Evolutionary conservation across 2,797 vertebrate genomes (phyloP).

Genomic region (Lithobates pipiens): DNA sequence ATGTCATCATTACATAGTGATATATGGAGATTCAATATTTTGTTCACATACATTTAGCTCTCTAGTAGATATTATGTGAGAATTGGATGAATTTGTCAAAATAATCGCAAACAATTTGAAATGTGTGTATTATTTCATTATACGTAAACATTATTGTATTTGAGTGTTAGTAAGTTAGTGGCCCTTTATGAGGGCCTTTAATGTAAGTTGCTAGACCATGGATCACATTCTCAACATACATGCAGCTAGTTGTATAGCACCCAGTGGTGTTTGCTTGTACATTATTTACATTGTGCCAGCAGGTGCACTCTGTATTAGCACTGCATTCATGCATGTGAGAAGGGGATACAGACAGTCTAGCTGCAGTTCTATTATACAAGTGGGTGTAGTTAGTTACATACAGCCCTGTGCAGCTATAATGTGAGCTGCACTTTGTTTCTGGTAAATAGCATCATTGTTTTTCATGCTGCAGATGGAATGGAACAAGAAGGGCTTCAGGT

Average conservation of each 20-base stretch:
- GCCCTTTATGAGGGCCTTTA: not conserved
- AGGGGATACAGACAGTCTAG: not conserved
- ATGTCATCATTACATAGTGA: too few relatives aligned
- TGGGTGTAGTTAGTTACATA: slow-evolving; percentile 12
- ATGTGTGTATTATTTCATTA: not conserved
- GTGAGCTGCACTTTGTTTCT: not conserved
- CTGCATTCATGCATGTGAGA: not conserved
- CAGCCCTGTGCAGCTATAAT: slow-evolving; percentile 5
- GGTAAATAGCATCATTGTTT: not conserved
- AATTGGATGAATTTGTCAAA: not conserved
- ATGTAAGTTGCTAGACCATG: not conserved
- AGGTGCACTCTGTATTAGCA: slow-evolving; percentile 31
- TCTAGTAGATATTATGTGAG: too few relatives aligned
- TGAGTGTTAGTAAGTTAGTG: slow-evolving; percentile 6
- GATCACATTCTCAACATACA: not conserved
- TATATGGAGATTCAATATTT: too few relatives aligned
- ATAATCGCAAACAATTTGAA: too few relatives aligned
- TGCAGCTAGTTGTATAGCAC: not conserved
- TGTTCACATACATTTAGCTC: too few relatives aligned
- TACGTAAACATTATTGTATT: not conserved
- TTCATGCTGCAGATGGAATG: not conserved
- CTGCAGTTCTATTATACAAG: not conserved
- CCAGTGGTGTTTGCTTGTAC: slow-evolving; percentile 24
- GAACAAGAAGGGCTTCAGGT: not conserved
- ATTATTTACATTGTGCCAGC: slow-evolving; percentile 26